Conservation (phyloP, 2,797 vertebrate species). For the Molossus alvarezi region DNA sequence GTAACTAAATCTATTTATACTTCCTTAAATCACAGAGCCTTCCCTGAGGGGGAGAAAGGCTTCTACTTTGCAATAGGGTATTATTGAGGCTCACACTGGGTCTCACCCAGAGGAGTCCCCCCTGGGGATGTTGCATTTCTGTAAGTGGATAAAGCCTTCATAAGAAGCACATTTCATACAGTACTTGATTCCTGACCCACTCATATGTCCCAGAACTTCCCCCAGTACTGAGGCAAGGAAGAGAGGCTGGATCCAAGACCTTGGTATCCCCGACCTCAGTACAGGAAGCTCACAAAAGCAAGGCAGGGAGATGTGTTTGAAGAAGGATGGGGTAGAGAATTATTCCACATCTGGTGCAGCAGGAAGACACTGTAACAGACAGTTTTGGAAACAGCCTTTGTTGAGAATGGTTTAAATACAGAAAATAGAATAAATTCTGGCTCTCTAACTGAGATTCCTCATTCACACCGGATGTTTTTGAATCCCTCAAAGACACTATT, state of each 20-base stretch:
- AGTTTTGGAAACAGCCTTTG: constrained; percentile 64
- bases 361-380: constrained; percentile 9
- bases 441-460: constrained; percentile 68
- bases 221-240: background rate
- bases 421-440: constrained; percentile 75
- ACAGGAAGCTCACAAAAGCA: background rate
- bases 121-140: background rate
- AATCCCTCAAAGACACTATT: constrained; percentile 82
- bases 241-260: background rate
- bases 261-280: background rate
- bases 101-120: background rate
- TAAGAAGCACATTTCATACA: background rate
- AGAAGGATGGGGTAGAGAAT: background rate
- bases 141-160: background rate
- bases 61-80: background rate
- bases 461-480: constrained; percentile 76
- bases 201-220: background rate
- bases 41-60: background rate
- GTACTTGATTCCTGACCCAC: background rate
- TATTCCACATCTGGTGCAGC: constrained; percentile 53
- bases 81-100: background rate
- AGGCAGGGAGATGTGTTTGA: background rate
- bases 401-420: constrained; percentile 71
- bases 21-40: background rate
- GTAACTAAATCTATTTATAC: background rate